Evolutionary conservation across 2,113 vertebrate genomes (phyloP).

Genomic region (Macquaria ambigua): DNA sequence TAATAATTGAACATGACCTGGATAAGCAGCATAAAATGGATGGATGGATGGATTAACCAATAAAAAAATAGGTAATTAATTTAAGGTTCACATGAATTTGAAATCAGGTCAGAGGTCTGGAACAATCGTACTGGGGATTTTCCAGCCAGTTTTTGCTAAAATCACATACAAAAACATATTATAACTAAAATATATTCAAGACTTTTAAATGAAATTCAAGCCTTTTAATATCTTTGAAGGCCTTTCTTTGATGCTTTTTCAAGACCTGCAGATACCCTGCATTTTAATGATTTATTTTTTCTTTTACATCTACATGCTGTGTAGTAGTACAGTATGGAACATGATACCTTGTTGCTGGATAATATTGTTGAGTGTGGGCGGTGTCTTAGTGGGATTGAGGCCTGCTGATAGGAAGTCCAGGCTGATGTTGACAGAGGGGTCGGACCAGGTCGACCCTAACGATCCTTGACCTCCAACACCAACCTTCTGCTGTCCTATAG

Average conservation of each 20-base stretch:
- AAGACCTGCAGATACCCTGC: not conserved
- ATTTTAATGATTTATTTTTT: not conserved
- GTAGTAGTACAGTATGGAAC: not conserved
- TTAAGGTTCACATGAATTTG: not conserved
- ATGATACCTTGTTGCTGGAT: slow-evolving; percentile 95
- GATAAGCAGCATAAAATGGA: not conserved
- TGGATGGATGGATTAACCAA: not conserved
- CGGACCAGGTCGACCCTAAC: slow-evolving; percentile 96
- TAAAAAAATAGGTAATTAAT: not conserved
- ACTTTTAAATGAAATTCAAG: not conserved
- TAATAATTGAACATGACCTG: not conserved
- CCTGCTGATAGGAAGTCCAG: slow-evolving; percentile 96
- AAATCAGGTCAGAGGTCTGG: not conserved
- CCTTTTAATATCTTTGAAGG: too few species aligned
- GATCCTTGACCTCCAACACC: slow-evolving; percentile 87
- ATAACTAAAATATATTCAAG: too few species aligned
- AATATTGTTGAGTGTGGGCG: slow-evolving; percentile 95
- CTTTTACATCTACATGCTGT: not conserved
- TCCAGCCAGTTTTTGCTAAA: not conserved
- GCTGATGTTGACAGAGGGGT: slow-evolving; percentile 99
- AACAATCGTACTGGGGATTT: not conserved
- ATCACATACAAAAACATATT: too few species aligned
- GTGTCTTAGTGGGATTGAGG: slow-evolving; percentile 93
- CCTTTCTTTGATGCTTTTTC: too few species aligned
- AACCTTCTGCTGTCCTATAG: slow-evolving; percentile 79